Percentiles rank a stretch among this genome's conserved stretches.
phyloP scores from a whole-genome alignment of 2,888 invertebrate genomes.

The Zygaena filipendulae region DNA sequence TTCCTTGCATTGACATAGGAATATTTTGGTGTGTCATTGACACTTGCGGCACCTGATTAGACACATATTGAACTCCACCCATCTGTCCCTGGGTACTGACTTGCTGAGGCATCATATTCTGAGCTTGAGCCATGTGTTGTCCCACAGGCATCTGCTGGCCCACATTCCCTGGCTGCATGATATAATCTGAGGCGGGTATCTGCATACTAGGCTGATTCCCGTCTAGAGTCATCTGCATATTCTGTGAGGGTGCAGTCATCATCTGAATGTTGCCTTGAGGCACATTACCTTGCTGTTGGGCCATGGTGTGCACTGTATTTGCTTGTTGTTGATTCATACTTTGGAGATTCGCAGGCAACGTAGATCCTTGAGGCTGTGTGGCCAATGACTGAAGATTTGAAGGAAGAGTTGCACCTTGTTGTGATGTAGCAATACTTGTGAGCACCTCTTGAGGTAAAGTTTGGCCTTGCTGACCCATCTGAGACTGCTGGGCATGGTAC shows the following conservation, averaged over 20 bases:
- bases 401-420: slow-evolving; percentile 59
- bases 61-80: slow-evolving; percentile 51
- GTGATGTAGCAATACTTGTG: slow-evolving; percentile 57
- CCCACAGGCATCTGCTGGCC: slow-evolving; percentile 51
- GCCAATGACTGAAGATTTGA: slow-evolving; percentile 54
- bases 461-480: slow-evolving; percentile 60
- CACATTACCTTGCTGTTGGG: slow-evolving; percentile 64
- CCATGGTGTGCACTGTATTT: slow-evolving; percentile 45
- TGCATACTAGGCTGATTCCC: slow-evolving; percentile 66
- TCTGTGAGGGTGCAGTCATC: slow-evolving; percentile 62
- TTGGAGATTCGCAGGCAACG: slow-evolving; percentile 71
- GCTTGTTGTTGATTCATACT: slow-evolving; percentile 60
- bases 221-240: slow-evolving; percentile 66
- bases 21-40: slow-evolving; percentile 61
- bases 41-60: slow-evolving; percentile 49
- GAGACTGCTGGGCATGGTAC: slow-evolving; percentile 58
- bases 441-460: slow-evolving; percentile 61
- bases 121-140: slow-evolving; percentile 53
- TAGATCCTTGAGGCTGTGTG: slow-evolving; percentile 66
- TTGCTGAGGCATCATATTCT: slow-evolving; percentile 55
- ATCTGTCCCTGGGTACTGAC: slow-evolving; percentile 55
- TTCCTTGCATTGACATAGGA: slow-evolving; percentile 63
- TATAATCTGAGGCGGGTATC: slow-evolving; percentile 63
- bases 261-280: slow-evolving; percentile 70
- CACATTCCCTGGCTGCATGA: slow-evolving; percentile 56